Percentiles rank a stretch among this genome's conserved stretches.
phyloP scores from a whole-genome alignment of 1,140 invertebrate species.

The Lepidotrigona ventralis region DNA sequence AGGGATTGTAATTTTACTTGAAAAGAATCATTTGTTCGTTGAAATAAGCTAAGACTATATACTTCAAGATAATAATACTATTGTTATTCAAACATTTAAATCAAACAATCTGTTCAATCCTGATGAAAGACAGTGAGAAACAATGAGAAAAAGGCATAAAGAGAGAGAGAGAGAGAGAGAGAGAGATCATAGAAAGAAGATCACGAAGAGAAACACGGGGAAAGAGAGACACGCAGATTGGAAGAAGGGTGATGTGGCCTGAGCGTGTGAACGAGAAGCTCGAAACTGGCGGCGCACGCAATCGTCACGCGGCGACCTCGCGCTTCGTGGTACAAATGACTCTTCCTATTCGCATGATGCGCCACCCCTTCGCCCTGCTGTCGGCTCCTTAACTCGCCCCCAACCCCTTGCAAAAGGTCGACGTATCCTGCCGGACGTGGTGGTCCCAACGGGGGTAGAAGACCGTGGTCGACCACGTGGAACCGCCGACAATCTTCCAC shows the following conservation, averaged over 20 bases:
- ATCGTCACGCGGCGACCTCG: constrained; percentile 73
- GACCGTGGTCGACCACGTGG: constrained; percentile 18
- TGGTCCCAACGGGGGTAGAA: constrained; percentile 1
- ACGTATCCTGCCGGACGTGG: not conserved
- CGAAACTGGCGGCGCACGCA: constrained; percentile 74
- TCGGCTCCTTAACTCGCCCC: constrained; percentile 24
- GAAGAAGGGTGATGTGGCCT: constrained; percentile 14
- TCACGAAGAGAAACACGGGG: too few species aligned
- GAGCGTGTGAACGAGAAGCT: constrained; percentile 75
- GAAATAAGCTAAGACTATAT: too few species aligned
- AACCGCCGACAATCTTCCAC: constrained; percentile 49
- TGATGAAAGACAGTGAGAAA: too few species aligned
- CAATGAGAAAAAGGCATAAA: too few species aligned
- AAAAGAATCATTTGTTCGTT: too few species aligned
- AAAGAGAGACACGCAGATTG: too few species aligned
- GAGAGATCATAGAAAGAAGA: accelerated
- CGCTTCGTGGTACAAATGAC: constrained; percentile 78
- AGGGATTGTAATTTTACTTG: too few species aligned
- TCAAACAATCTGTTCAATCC: too few species aligned
- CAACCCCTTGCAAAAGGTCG: constrained; percentile 5
- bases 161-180: too few species aligned
- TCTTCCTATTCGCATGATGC: constrained; percentile 52
- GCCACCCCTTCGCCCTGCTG: constrained; percentile 23
- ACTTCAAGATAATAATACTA: too few species aligned
- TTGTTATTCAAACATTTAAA: too few species aligned